Conservation (phyloP, 1,140 invertebrate species). For the Centruroides sculpturatus region DNA sequence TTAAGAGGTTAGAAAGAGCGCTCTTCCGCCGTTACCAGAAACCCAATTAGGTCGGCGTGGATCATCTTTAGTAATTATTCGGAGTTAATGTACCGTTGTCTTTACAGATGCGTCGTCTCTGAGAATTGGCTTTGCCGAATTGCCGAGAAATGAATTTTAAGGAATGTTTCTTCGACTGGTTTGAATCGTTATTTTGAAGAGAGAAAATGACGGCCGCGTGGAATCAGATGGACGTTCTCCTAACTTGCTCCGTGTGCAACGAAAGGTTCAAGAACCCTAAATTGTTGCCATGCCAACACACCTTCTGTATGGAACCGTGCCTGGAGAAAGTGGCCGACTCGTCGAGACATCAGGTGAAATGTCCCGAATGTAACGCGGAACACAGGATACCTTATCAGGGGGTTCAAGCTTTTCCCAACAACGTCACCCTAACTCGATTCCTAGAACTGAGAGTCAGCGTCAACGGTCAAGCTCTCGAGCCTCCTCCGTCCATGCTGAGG, state of each 20-base stretch:
- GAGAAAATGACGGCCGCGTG: constrained; percentile 21
- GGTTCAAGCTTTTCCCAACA: constrained; percentile 86
- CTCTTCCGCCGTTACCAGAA: no score
- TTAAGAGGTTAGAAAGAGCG: no score
- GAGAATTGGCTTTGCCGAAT: no score
- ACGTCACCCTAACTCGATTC: constrained; percentile 88
- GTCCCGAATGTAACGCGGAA: constrained; percentile 96
- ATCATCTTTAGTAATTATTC: no score
- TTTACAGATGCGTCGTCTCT: no score
- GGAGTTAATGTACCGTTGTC: no score
- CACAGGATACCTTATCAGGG: constrained; percentile 93
- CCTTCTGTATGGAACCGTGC: constrained; percentile 96
- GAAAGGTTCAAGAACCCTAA: constrained; percentile 95
- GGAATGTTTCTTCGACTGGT: no score
- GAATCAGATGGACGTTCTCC: constrained; percentile 82
- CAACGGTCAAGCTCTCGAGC: constrained; percentile 43
- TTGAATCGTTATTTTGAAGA: no score
- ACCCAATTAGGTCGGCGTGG: no score
- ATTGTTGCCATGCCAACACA: constrained; percentile 96
- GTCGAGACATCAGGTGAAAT: constrained; percentile 87
- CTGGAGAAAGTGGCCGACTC: constrained; percentile 94
- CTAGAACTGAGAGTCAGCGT: constrained; percentile 89
- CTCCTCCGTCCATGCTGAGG: constrained; percentile 28
- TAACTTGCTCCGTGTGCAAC: constrained; percentile 95
- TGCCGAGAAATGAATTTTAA: no score